Conservation (phyloP, 2,113 vertebrate genomes). For the Dolichallabes microphthalmus region DNA sequence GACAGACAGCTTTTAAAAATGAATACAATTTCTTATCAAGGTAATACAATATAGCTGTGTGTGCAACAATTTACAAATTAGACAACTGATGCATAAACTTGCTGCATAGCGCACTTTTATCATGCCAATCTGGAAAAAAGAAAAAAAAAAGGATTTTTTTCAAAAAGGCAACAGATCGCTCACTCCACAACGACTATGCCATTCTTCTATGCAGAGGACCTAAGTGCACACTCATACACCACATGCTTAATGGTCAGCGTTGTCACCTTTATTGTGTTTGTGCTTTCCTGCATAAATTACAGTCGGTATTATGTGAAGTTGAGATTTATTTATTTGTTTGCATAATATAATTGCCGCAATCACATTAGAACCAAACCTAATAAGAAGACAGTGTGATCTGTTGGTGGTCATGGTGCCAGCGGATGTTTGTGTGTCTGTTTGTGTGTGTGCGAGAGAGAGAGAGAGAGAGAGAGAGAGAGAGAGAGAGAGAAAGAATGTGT, state of each 20-base stretch:
- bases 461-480: not conserved
- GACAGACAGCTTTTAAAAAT: conserved; percentile 36
- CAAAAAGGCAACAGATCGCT: not conserved
- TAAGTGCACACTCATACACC: not conserved
- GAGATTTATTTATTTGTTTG: conserved; percentile 62
- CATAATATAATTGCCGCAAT: conserved; percentile 73
- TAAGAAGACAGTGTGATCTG: conserved; percentile 58
- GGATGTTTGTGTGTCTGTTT: conserved; percentile 41
- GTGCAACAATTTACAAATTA: not conserved
- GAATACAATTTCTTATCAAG: conserved; percentile 13
- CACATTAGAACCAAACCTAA: conserved; percentile 71
- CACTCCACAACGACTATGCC: not conserved
- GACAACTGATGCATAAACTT: not conserved
- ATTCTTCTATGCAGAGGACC: not conserved
- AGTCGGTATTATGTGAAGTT: conserved; percentile 52
- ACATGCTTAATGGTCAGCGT: conserved; percentile 12
- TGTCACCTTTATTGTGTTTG: conserved; percentile 19
- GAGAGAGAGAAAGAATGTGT: conserved; percentile 26
- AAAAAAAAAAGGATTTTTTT: not conserved
- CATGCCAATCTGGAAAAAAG: not conserved
- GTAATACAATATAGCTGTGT: conserved; percentile 8
- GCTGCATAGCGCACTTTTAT: not conserved
- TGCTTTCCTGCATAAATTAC: conserved; percentile 38
- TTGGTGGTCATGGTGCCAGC: conserved; percentile 64
- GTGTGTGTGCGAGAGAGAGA: too few relatives aligned